A percentile compares a stretch with the other conserved stretches of the same genome.
These are phyloP conservation scores for Leucophenga maculata DNA, from an alignment of 2,888 invertebrate genomes.

Conservation along the genomic window DNA sequence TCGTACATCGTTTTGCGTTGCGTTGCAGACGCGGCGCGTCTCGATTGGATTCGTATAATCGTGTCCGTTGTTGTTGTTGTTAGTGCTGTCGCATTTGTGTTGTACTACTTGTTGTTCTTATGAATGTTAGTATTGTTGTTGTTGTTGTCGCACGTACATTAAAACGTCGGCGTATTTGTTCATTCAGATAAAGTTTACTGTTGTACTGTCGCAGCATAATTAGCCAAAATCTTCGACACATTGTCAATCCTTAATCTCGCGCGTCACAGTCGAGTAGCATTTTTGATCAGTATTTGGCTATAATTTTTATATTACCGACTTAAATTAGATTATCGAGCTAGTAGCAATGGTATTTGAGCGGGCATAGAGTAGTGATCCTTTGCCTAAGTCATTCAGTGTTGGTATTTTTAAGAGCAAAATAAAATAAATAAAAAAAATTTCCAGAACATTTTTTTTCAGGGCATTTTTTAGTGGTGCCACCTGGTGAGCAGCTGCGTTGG, in stretches of 20 bases:
- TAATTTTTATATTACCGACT: no score
- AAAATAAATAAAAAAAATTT: no score
- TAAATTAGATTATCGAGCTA: no score
- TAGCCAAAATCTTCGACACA: neutral
- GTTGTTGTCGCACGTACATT: neutral
- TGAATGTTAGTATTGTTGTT: constrained; percentile 33
- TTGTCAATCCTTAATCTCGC: neutral
- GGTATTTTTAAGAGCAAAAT: no score
- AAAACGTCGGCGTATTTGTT: no score
- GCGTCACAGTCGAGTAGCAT: neutral
- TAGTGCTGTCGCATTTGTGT: constrained; percentile 29
- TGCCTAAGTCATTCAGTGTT: no score
- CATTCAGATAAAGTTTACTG: neutral
- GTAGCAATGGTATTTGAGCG: no score
- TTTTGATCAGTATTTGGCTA: no score
- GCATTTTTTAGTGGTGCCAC: no score
- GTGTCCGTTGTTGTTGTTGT: constrained; percentile 8
- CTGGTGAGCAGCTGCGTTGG: no score
- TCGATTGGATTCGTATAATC: constrained; percentile 7
- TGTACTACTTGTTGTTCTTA: neutral
- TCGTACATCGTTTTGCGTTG: neutral
- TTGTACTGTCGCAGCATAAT: neutral
- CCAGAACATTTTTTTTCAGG: no score
- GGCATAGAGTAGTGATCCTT: no score
- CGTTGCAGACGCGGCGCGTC: neutral